These are phyloP conservation scores for Tapirus terrestris DNA, from an alignment of 2,113 vertebrate genomes.

Conservation along the genomic window DNA sequence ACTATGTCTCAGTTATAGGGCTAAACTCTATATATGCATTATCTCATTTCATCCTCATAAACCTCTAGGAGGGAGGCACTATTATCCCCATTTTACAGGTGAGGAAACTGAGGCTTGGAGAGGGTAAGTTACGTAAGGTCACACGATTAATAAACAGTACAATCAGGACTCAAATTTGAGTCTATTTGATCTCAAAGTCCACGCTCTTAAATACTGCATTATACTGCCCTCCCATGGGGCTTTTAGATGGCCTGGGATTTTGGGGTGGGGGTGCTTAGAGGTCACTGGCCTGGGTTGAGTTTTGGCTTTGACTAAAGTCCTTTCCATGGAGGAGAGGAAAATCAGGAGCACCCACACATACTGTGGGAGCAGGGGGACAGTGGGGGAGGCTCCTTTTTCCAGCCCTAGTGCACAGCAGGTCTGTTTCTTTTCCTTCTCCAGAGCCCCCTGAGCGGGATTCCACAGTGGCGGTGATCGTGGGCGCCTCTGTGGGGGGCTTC, in stretches of 20 bases:
- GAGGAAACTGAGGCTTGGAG: background rate
- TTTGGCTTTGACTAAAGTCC: background rate
- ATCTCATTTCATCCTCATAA: background rate
- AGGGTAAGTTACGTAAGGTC: background rate
- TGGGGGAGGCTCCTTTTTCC: fast-evolving
- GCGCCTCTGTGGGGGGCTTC: constrained; percentile 95
- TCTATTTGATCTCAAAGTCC: background rate
- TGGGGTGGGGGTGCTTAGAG: background rate
- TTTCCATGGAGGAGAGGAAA: background rate
- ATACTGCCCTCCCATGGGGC: background rate
- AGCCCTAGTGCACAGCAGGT: background rate
- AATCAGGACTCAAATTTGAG: background rate
- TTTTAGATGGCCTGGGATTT: background rate
- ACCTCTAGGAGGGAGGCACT: background rate
- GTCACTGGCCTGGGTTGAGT: background rate
- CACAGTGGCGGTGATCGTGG: constrained; percentile 95
- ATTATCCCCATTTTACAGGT: background rate
- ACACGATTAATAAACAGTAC: background rate
- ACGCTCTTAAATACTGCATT: background rate
- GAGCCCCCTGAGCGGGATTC: constrained; percentile 95
- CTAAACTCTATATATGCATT: too few relatives aligned
- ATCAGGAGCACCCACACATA: fast-evolving
- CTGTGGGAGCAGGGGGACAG: background rate
- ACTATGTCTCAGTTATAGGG: background rate
- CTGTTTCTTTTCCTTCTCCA: constrained; percentile 69